Evolutionary conservation across 2,797 vertebrate genomes (phyloP), one percentile per base, ranked within the genome.

Genomic region (Vultur gryphus): DNA sequence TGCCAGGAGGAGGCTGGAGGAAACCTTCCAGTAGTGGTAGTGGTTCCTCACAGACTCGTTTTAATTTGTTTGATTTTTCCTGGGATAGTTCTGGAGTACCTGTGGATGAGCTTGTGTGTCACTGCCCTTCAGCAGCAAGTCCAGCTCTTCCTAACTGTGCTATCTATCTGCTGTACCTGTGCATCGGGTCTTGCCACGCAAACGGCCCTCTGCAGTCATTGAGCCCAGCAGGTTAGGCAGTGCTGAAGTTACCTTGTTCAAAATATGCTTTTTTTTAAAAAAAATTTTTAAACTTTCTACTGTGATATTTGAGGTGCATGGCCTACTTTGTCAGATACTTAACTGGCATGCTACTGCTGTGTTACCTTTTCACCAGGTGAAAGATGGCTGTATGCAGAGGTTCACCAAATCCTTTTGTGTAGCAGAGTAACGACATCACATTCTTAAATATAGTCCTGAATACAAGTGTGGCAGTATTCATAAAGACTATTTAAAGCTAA

Each of bases 191-290:
- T 55, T 66, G 57, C 52, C 3, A 0, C 31, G 37, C 0, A 0
- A n/a, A 21, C 11, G 31, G 18, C 11, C 17, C 35, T 11, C 48
- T 46, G 31, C 0, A 0, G 1, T 55, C 25, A 3, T 0, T 16
- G 41, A 83, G 9, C 41, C 37, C 41, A 49, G 23, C 59, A 67
- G 29, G 25, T n/a, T 18, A 41, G 16, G 16, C 26, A 23, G 31
- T 26, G 33, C 61, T 90, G 57, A 77, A 52, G 14, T 58, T 59
- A 64, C 41, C 41, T 65, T 54, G 26, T 39, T 81, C 46, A 59
- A 65, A 87, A 52, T 2, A 52, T 2, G 2, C 10, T 29, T 17
- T 44, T 23, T 24, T 48, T 25, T 25, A 15, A 26, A 15, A 26
- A 2, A 15, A 15, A 18, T 3, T 18, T 21, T 24, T 41, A 6